A percentile compares a stretch with the other conserved stretches of the same genome.
Conservation (phyloP, 2,888 invertebrate species). For the Macaria liturata region DNA sequence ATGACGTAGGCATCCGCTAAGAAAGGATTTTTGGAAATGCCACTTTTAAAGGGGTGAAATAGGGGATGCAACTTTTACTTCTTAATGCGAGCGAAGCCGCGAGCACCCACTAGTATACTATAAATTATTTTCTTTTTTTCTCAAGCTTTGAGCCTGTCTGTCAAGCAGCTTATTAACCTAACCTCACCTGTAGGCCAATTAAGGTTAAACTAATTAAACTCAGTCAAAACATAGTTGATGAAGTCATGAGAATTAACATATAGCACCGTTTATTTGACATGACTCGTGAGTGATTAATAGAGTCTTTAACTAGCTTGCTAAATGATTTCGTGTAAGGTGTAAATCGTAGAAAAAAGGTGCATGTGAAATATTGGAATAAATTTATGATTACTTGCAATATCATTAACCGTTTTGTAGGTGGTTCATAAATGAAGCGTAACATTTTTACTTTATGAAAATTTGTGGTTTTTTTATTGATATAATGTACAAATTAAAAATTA, state of each 20-base stretch:
- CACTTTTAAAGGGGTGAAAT: no score
- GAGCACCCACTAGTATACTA: no score
- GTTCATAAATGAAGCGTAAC: no score
- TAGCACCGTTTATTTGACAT: slow-evolving; percentile 4
- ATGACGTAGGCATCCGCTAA: no score
- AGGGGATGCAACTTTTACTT: no score
- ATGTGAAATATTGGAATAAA: neutral
- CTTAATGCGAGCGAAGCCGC: no score
- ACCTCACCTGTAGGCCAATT: slow-evolving; percentile 11
- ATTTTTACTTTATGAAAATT: no score
- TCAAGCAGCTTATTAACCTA: slow-evolving; percentile 10
- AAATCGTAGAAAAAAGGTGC: neutral
- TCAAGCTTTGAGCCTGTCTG: slow-evolving; percentile 5
- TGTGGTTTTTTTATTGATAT: no score
- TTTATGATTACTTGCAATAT: no score
- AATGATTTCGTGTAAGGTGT: neutral
- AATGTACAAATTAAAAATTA: no score
- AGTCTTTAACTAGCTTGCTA: slow-evolving; percentile 10
- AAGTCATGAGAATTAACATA: slow-evolving; percentile 12
- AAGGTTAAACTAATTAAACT: slow-evolving; percentile 13
- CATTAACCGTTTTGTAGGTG: no score
- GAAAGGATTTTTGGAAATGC: no score
- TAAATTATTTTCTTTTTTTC: neutral
- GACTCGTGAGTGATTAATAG: slow-evolving; percentile 10
- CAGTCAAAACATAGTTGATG: slow-evolving; percentile 7